Conservation (phyloP, 2,888 invertebrate species). For the Nemotelus nigrinus region DNA sequence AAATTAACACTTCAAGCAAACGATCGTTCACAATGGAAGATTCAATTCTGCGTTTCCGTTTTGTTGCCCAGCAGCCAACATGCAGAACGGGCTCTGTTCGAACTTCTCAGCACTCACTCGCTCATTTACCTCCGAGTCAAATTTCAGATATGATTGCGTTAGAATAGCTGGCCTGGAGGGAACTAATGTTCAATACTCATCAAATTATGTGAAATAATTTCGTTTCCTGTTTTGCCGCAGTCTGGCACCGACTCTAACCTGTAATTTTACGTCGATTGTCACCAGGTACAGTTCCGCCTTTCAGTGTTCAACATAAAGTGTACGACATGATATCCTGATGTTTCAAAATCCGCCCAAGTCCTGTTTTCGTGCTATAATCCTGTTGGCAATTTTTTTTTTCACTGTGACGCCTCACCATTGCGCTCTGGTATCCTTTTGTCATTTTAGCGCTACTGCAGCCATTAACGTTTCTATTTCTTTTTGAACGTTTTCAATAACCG, state of each 20-base stretch:
- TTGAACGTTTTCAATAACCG: slow-evolving; percentile 55
- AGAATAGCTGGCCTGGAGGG: not conserved
- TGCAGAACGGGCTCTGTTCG: no score
- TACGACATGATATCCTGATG: slow-evolving; percentile 42
- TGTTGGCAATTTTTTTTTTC: slow-evolving; percentile 12
- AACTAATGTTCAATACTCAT: not conserved
- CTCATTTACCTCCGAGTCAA: not conserved
- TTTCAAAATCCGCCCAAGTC: slow-evolving; percentile 35
- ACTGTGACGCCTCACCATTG: slow-evolving; percentile 49
- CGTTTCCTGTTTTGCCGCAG: slow-evolving; percentile 40
- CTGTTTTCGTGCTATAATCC: not conserved
- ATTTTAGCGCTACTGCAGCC: slow-evolving; percentile 43
- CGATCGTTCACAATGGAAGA: no score
- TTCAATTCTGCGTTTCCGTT: no score
- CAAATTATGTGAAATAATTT: slow-evolving; percentile 16
- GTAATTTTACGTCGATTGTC: slow-evolving; percentile 40
- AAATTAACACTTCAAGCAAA: no score
- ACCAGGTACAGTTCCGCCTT: slow-evolving; percentile 21
- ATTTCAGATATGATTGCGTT: not conserved
- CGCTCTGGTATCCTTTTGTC: slow-evolving; percentile 38
- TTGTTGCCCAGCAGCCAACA: no score
- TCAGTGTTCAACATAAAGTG: not conserved
- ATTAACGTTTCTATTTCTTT: slow-evolving; percentile 55
- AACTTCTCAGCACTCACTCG: no score
- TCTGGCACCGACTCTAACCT: slow-evolving; percentile 30